Percentiles rank a stretch among this genome's conserved stretches.
Conservation (phyloP, 2,113 vertebrate species). For the Carassius auratus region DNA sequence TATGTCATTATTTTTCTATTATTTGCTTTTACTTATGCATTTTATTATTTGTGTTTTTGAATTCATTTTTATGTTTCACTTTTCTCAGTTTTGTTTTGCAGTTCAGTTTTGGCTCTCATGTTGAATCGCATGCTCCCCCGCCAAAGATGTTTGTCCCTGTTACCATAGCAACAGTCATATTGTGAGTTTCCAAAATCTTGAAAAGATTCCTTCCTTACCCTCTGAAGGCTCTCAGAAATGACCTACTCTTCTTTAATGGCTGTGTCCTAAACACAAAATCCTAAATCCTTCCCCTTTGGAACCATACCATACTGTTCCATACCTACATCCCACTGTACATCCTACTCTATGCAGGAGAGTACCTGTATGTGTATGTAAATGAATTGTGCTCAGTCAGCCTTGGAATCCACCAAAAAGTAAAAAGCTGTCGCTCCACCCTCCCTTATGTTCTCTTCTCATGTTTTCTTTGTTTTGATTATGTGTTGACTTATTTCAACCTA, state of each 20-base stretch:
- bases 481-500: not conserved
- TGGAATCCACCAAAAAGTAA: not conserved
- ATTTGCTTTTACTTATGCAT: not conserved
- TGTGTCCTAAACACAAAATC: not conserved
- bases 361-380: not conserved
- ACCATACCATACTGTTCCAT: not conserved
- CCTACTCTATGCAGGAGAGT: not conserved
- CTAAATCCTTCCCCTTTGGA: not conserved
- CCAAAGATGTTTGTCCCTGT: conserved; percentile 58
- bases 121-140: conserved; percentile 60
- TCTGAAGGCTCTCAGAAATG: not conserved
- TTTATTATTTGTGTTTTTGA: conserved; percentile 33
- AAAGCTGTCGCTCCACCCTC: not conserved
- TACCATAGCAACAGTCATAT: conserved; percentile 56
- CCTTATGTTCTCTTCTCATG: not conserved
- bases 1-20: not conserved
- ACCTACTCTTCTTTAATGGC: not conserved
- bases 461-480: conserved; percentile 14
- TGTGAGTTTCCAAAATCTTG: conserved; percentile 52
- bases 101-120: conserved; percentile 61
- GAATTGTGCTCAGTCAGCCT: not conserved
- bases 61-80: conserved; percentile 41
- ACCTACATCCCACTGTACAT: not conserved
- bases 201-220: not conserved
- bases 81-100: conserved; percentile 57